Evolutionary conservation across 23 tunicate species (phyloP).

Genomic region (Ciona savignyi): DNA sequence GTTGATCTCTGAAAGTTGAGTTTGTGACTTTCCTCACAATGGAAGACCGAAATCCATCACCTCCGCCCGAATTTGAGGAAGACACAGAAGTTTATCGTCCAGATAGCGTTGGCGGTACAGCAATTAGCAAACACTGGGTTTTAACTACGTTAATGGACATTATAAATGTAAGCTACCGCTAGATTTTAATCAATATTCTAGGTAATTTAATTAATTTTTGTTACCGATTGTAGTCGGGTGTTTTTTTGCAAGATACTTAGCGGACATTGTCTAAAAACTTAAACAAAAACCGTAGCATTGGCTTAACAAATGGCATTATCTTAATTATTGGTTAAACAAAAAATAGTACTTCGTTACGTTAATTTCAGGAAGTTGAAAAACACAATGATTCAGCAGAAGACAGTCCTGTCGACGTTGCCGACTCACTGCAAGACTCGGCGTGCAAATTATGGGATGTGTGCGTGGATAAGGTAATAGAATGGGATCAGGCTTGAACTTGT

Average conservation of each 20-base stretch:
- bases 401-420: conserved; percentile 41
- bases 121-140: conserved; percentile 92
- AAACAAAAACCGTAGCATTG: too few species aligned
- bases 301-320: too few species aligned
- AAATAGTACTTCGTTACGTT: too few species aligned
- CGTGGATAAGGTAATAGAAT: conserved; percentile 26
- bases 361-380: conserved; percentile 46
- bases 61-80: conserved; percentile 78
- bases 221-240: too few species aligned
- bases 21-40: too few species aligned
- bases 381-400: conserved; percentile 31
- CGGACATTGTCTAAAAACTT: too few species aligned
- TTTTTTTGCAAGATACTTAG: too few species aligned
- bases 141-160: conserved; percentile 54
- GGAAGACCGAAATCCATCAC: conserved; percentile 86
- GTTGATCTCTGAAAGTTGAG: too few species aligned
- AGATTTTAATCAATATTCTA: too few species aligned
- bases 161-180: conserved; percentile 43
- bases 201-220: too few species aligned
- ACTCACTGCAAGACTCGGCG: conserved; percentile 62
- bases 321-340: too few species aligned
- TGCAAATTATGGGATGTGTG: conserved; percentile 85
- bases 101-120: conserved; percentile 62
- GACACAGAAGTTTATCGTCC: conserved; percentile 42
- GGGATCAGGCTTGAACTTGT: too few species aligned